Base-by-base conservation (phyloP, 2,797 vertebrate species). In the Tragopan temminckii region DNA sequence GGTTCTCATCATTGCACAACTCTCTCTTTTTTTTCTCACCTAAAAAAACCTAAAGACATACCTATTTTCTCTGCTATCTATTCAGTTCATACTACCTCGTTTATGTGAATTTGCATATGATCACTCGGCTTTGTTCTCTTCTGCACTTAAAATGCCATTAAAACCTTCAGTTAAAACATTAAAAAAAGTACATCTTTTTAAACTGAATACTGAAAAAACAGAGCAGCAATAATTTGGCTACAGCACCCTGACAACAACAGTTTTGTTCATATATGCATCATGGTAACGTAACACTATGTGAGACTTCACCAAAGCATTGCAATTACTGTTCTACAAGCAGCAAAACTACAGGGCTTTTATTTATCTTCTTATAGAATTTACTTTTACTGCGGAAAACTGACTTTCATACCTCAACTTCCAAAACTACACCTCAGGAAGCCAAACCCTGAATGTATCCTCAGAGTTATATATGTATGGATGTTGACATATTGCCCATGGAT, bases 11-110 rank as follows among this genome's bases (percentile, higher is more conserved):
- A 92, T 85, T 87, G 90, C 53, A 82, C 90, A 96, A 57, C 5
- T 16, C 20, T 89, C 42, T 31, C 3, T 20, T 83, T 27, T 45
- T 52, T 88, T 95, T 88, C 71, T 80, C 14, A 84, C 82, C 77
- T 57, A 74, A 81, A 16, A 66, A 50, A 95, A 80, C 43, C n/a
- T 88, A 58, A 95, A 95, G 68, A 81, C 81, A 91, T 87, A 88
- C 75, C 8, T 88, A 43, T 91, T 89, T 94, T 63, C 76, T 90
- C 72, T 53, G 83, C 8, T 72, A 16, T 24, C 40, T 75, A 15
- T 79, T 78, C 21, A 52, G 70, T 86, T 80, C 71, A 85, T 79
- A 70, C 15, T 46, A 33, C 61, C 21, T 42, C 8, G 2, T 52
- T 88, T 84, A 67, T 2, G 2, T 50, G 40, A 78, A 92, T 75